Evolutionary conservation across 2,888 invertebrate genomes (phyloP).

Genomic region (Lagria hirta): DNA sequence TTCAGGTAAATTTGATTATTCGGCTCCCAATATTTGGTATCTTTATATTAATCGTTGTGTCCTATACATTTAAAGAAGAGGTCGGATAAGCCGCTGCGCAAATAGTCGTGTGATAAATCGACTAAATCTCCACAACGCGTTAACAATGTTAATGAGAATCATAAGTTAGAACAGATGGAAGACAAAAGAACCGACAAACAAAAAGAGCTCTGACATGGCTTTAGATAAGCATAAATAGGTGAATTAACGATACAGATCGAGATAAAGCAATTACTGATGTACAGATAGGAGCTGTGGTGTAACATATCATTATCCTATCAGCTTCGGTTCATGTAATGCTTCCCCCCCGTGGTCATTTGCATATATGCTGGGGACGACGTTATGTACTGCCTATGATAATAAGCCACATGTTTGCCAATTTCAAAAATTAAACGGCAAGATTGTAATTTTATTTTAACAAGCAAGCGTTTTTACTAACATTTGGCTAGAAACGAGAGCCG

Average conservation of each 20-base stretch:
- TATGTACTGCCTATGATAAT: no score
- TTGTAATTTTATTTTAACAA: no score
- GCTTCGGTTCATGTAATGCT: conserved; percentile 42
- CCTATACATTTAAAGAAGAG: no score
- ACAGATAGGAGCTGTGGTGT: conserved; percentile 42
- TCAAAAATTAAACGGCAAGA: no score
- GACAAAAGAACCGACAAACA: conserved; percentile 12
- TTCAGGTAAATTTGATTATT: no score
- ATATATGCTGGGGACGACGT: conserved; percentile 37
- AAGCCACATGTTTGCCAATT: no score
- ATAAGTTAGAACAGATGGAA: conserved; percentile 19
- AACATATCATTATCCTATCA: conserved; percentile 51
- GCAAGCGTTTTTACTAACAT: no score
- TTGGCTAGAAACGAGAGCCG: no score
- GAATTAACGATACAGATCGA: conserved; percentile 38
- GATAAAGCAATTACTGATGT: conserved; percentile 47
- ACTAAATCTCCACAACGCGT: conserved; percentile 11
- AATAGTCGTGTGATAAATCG: conserved; percentile 4
- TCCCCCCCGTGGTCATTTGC: conserved; percentile 45
- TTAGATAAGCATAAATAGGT: conserved; percentile 32
- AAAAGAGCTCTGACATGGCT: conserved; percentile 17
- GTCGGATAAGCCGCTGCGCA: conserved; percentile 1
- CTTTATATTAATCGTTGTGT: no score
- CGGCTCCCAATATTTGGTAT: no score
- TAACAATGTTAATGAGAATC: conserved; percentile 16